Conservation (phyloP, 2,113 vertebrate genomes). For the Callithrix jacchus region DNA sequence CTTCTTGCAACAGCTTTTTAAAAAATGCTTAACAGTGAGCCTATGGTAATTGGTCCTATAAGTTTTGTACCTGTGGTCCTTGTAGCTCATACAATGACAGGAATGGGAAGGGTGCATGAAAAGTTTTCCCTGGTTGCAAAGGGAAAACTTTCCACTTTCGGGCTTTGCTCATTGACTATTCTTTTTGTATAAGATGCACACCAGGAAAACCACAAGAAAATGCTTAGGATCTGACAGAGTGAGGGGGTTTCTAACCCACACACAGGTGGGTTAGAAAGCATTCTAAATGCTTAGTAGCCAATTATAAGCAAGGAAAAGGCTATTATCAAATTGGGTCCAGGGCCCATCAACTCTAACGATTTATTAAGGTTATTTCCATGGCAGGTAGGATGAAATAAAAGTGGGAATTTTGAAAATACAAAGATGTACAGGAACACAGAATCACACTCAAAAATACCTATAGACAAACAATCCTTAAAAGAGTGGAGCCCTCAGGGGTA, state of each 20-base stretch:
- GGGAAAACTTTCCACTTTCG: constrained; percentile 23
- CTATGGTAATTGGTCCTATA: constrained; percentile 49
- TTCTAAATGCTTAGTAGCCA: neutral
- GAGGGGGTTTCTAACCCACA: neutral
- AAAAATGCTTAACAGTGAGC: constrained; percentile 50
- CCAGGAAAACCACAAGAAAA: constrained; percentile 17
- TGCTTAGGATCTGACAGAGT: neutral
- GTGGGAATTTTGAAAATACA: neutral
- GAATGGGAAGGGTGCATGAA: neutral
- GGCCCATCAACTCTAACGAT: neutral
- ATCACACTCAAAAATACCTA: constrained; percentile 18
- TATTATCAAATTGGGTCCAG: neutral
- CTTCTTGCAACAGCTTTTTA: constrained; percentile 7
- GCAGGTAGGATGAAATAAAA: constrained; percentile 4
- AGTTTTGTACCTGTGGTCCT: constrained; percentile 31
- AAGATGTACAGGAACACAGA: neutral
- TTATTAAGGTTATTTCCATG: constrained; percentile 6
- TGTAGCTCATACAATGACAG: neutral
- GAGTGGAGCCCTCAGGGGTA: neutral
- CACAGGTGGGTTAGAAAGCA: neutral
- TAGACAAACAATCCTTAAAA: neutral
- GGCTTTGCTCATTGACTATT: constrained; percentile 61
- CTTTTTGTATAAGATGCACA: constrained; percentile 40
- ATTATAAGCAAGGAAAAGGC: neutral
- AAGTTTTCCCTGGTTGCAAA: constrained; percentile 44